Base-by-base conservation (phyloP, 2,797 vertebrate genomes). In the Cirrhinus mrigala region DNA sequence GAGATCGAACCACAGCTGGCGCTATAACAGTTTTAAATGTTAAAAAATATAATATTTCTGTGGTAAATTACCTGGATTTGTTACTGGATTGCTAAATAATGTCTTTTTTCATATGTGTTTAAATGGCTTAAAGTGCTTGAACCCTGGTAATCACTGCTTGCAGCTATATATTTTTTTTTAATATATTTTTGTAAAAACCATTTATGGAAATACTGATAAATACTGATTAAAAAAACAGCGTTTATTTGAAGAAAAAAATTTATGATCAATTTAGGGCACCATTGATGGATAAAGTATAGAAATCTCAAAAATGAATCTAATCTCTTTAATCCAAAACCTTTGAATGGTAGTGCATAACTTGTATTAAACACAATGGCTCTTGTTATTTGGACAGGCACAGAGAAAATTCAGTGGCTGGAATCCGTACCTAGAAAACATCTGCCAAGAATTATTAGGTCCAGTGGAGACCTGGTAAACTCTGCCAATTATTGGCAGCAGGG, bases 361-460 rank as follows among this genome's bases (percentile, higher is more conserved):
- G n/a, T 12, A 62, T 78, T 22, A 75, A 44, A 64, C 24, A 50
- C 70, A 74, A 37, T 52, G 29, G 58, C 44, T 64, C 4, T 56
- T 22, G 12, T 16, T 60, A 58, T 52, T 81, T 84, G 48, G 46
- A 52, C 40, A 14, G 27, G 12, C 58, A 62, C 37, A 60, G 82
- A 81, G 81, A 78, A 76, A 86, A 85, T 60, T 74, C 37, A 66
- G 52, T 79, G 81, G 27, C 29, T 88, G 88, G 79, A 83, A 85
- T 83, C 18, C 56, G 85, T 85, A 87, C 85, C 86, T 87, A 84
- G 54, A 82, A 37, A 91, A 89, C 89, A 92, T 92, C 89, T 89
- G 91, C 89, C 89, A 91, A 90, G 89, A 89, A 92, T 93, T 66
- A 89, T 87, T 87, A 83, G 88, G 85, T 83, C 66, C 87, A 82